phyloP scores from a whole-genome alignment of 2,113 vertebrate species.

The Cyanoramphus novaezelandiae region DNA sequence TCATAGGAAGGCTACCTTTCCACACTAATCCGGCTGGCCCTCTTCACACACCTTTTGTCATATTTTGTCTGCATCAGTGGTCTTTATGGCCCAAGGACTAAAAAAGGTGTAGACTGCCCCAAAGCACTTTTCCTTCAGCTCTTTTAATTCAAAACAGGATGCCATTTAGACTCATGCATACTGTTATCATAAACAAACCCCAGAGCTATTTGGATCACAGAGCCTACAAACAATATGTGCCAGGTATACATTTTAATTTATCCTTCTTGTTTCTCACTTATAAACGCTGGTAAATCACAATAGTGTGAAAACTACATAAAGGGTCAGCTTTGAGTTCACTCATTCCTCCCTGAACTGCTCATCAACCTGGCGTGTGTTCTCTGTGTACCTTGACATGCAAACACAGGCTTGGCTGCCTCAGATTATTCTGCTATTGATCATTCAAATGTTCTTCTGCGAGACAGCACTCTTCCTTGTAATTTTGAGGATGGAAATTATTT shows the following conservation, averaged over 20 bases:
- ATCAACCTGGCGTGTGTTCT: accelerated
- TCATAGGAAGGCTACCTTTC: background rate
- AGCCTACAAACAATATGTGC: background rate
- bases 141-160: conserved; percentile 39
- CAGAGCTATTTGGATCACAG: background rate
- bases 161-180: conserved; percentile 43
- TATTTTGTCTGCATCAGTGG: background rate
- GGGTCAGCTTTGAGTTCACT: background rate
- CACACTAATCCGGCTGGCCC: background rate
- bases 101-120: conserved; percentile 16
- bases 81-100: background rate
- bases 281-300: background rate
- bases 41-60: background rate
- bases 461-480: background rate
- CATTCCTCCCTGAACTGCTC: background rate
- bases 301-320: background rate
- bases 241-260: background rate
- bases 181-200: conserved; percentile 30
- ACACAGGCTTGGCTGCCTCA: background rate
- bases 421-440: background rate
- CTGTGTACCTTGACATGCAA: background rate
- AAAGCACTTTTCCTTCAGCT: background rate
- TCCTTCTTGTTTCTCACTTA: background rate
- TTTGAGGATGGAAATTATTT: background rate
- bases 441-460: background rate